Conservation (phyloP, 1,140 invertebrate genomes). For the Brachionus paranguensis region DNA sequence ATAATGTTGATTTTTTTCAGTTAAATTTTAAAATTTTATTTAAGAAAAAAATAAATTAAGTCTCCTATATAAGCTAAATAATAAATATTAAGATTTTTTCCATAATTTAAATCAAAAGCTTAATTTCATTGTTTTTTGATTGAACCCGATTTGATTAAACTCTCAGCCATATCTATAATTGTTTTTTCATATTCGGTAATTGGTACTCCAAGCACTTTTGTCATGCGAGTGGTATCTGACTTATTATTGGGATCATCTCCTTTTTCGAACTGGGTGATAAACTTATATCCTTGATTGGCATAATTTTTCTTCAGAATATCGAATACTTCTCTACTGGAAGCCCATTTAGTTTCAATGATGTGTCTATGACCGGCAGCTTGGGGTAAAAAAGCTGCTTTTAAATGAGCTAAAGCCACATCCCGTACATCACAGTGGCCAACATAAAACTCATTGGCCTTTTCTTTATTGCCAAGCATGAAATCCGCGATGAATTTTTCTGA, state of each 20-base stretch:
- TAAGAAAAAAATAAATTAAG: background rate
- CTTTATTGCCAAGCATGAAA: constrained; percentile 56
- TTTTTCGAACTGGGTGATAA: background rate
- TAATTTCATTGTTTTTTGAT: constrained; percentile 47
- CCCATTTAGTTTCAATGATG: constrained; percentile 17
- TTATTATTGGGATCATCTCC: background rate
- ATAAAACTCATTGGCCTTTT: constrained; percentile 56
- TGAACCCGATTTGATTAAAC: constrained; percentile 56
- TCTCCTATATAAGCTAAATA: background rate
- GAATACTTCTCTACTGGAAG: background rate
- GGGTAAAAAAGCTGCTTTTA: constrained; percentile 57
- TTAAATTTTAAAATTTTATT: background rate
- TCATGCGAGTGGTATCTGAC: constrained; percentile 45
- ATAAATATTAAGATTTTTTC: too few species aligned
- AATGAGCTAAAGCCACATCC: constrained; percentile 60
- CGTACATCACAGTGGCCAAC: constrained; percentile 59
- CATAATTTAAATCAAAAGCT: too few species aligned
- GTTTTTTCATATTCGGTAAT: constrained; percentile 52
- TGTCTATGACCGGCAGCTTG: constrained; percentile 55
- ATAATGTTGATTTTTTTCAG: too few species aligned
- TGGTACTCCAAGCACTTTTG: constrained; percentile 53
- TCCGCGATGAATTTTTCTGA: constrained; percentile 49
- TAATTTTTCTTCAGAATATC: constrained; percentile 10
- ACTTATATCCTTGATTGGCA: constrained; percentile 6
- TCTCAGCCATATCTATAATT: constrained; percentile 57